Evolutionary conservation across 2,797 vertebrate species (phyloP).

Genomic region (Pantherophis vulpinus): DNA sequence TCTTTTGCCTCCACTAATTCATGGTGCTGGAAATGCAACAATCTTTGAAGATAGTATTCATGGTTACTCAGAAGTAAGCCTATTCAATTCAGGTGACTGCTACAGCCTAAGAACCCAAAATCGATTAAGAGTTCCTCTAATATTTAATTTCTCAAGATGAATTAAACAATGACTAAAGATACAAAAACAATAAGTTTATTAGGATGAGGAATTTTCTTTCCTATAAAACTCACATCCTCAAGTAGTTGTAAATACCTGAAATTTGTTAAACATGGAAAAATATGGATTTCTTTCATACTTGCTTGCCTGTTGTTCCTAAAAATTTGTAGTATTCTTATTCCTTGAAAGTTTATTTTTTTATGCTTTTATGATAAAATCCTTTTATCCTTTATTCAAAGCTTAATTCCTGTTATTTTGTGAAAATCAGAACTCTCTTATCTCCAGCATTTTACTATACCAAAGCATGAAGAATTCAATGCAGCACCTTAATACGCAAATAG

Average conservation of each 20-base stretch:
- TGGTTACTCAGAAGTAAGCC: neutral
- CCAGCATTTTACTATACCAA: neutral
- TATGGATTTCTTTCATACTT: neutral
- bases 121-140: constrained; percentile 28
- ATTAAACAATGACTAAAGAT: neutral
- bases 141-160: neutral
- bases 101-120: constrained; percentile 17
- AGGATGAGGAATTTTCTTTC: neutral
- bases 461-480: neutral
- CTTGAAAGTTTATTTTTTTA: neutral
- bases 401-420: neutral
- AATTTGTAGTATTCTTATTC: neutral
- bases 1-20: constrained; percentile 54
- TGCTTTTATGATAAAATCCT: neutral
- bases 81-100: neutral
- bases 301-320: neutral
- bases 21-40: constrained; percentile 36
- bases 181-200: neutral
- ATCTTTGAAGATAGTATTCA: neutral
- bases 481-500: neutral
- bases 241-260: neutral
- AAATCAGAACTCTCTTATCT: neutral
- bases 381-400: neutral
- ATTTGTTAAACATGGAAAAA: neutral
- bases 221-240: neutral